Evolutionary conservation across 2,797 vertebrate genomes (phyloP), one percentile per base, ranked within the genome.

Genomic region (Gila robusta): DNA sequence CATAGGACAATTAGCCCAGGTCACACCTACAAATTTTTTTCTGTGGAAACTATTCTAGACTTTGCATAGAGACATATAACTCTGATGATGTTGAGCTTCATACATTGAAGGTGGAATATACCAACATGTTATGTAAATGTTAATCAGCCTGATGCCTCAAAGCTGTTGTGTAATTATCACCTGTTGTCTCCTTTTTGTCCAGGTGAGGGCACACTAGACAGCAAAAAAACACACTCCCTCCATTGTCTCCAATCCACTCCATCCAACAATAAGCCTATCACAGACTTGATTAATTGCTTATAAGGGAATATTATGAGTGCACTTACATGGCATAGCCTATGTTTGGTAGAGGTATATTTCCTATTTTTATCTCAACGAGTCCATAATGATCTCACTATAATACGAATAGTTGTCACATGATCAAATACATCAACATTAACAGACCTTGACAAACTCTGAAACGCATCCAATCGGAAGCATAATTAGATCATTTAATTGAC

Each of bases 361-460:
- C 3, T 44, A 26, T 71, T 64, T 49, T 37, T 76, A 32, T 23
- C 19, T 82, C 10, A 26, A 7, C 6, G 2, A 35, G 17, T 77
- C 10, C 44, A 32, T 62, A 67, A 21, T 67, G 59, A 84, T 54
- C 35, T 70, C 21, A 37, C 28, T 78, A 49, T 49, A 14, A 64
- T 64, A 64, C 26, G 23, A 78, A 41, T 39, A 49, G 44, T 49
- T 78, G 35, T 52, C 41, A 78, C 86, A 79, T 74, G 83, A 59
- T 71, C 80, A 88, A 62, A 88, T 83, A 82, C 88, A 67, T 93
- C 91, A 89, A 54, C 64, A 64, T 78, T 93, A 92, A 94, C 93
- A 91, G 88, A 91, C 93, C 92, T 91, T 94, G 93, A 94, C 91
- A 93, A 94, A 93, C 88, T 91, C 92, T 91, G 92, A 92, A 91